Evolutionary conservation across 2,113 vertebrate species (phyloP), one percentile per base, ranked within the genome.

Genomic region (western clawed frog (Xenopus tropicalis)): DNA sequence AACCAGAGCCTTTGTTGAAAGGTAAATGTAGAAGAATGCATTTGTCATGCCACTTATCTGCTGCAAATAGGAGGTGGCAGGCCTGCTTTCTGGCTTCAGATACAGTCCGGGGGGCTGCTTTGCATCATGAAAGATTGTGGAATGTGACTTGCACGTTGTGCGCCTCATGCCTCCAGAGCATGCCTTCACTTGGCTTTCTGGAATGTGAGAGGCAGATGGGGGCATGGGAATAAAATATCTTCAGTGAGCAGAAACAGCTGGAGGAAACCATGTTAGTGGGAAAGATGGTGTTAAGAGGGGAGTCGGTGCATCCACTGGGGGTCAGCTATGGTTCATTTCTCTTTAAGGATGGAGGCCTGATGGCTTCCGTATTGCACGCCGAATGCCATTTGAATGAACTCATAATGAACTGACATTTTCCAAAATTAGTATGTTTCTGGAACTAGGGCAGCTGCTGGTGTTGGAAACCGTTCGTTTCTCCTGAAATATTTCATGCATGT

Each of bases 171-270:
- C 29, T 37, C 19, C 56, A 24, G 21, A 37, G n/a, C 48, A 24
- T 57, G 14, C 48, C 21, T 62, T 62, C 14, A 22, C 61, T 24
- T 29, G 44, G 72, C 29, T 21, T 61, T 52, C 46, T 61, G 65
- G 65, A 59, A 74, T 74, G 72, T 74, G 57, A 10, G 61, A 74
- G 72, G 56, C n/a, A 25, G 71, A 52, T 57, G 57, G 70, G 65
- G 72, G 65, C 72, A 74, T 74, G 72, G 65, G 72, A 74, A 74
- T 29, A 68, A 74, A 74, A 61, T 25, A 1, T 66, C 72, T 74
- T 74, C 57, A 74, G 42, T 68, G 65, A 68, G 19, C 24, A 68
- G n/a, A 61, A 67, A 61, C 72, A 74, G 72, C 72, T 74, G 72
- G 64, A 74, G 65, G 72, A 68, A 74, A 52, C 56, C 25, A 59